Conservation (phyloP, 2,888 invertebrate genomes). For the Chrysolina americana region DNA sequence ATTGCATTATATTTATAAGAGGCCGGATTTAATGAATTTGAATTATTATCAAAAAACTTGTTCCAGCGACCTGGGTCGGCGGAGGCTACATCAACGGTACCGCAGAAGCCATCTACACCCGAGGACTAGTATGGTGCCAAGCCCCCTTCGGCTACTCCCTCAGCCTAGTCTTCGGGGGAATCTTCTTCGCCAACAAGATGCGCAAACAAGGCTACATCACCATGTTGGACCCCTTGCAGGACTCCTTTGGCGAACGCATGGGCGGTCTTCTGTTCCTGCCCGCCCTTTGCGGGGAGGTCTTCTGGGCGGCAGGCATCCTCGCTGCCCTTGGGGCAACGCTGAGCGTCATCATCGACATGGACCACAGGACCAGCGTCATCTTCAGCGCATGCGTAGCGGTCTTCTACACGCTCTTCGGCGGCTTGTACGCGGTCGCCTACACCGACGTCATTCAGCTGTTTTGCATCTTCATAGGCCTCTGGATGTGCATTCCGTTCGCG, state of each 20-base stretch:
- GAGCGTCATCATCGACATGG: constrained; percentile 97
- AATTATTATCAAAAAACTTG: neutral
- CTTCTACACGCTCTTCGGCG: constrained; percentile 97
- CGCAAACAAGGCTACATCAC: constrained; percentile 97
- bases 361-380: constrained; percentile 92
- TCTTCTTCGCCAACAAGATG: constrained; percentile 99
- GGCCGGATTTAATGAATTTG: too few species aligned
- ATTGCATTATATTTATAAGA: too few species aligned
- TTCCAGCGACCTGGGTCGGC: constrained; percentile 97
- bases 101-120: constrained; percentile 95
- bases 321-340: constrained; percentile 97
- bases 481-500: constrained; percentile 98
- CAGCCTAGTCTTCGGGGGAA: constrained; percentile 94
- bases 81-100: constrained; percentile 99
- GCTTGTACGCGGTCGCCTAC: constrained; percentile 98
- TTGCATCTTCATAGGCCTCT: constrained; percentile 97
- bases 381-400: constrained; percentile 97
- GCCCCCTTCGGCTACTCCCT: constrained; percentile 99
- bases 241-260: constrained; percentile 97
- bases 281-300: constrained; percentile 93
- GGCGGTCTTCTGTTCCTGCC: constrained; percentile 96
- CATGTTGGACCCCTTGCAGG: constrained; percentile 98
- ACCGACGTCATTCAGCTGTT: constrained; percentile 98
- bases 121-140: constrained; percentile 96
- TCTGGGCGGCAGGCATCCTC: constrained; percentile 98